Percentiles rank a stretch among this genome's conserved stretches.
Evolutionary conservation across 2,113 vertebrate genomes (phyloP).

Genomic region (Chiloscyllium plagiosum): DNA sequence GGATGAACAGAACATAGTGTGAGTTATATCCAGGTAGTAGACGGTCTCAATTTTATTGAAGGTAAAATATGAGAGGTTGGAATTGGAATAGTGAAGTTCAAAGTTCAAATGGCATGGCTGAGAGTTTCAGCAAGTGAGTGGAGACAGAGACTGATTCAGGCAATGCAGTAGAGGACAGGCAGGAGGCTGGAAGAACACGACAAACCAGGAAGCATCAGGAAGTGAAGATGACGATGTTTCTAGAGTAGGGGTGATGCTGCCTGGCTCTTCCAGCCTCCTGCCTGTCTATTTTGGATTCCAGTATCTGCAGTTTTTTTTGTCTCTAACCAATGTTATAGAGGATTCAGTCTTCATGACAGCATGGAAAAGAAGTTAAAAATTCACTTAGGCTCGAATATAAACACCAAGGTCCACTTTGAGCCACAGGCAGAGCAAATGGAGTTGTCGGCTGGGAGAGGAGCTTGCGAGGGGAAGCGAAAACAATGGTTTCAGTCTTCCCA

Average conservation of each 20-base stretch:
- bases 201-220: too few species aligned
- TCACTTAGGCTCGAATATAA: neutral
- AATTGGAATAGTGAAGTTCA: neutral
- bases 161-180: neutral
- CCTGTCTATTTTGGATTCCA: too few species aligned
- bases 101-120: neutral
- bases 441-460: neutral
- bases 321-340: neutral
- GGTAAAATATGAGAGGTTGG: neutral
- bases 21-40: neutral
- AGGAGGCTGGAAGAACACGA: too few species aligned
- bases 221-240: too few species aligned
- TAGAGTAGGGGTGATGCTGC: too few species aligned
- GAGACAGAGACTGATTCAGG: neutral
- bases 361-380: neutral
- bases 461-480: neutral
- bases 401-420: neutral
- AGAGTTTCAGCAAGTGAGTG: neutral
- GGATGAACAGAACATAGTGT: neutral
- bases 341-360: neutral
- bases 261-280: too few species aligned
- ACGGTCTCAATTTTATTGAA: neutral
- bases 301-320: too few species aligned
- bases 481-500: neutral
- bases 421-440: neutral